Evolutionary conservation across 1,140 invertebrate species (phyloP).

Genomic region (Pogonomyrmex californicus): DNA sequence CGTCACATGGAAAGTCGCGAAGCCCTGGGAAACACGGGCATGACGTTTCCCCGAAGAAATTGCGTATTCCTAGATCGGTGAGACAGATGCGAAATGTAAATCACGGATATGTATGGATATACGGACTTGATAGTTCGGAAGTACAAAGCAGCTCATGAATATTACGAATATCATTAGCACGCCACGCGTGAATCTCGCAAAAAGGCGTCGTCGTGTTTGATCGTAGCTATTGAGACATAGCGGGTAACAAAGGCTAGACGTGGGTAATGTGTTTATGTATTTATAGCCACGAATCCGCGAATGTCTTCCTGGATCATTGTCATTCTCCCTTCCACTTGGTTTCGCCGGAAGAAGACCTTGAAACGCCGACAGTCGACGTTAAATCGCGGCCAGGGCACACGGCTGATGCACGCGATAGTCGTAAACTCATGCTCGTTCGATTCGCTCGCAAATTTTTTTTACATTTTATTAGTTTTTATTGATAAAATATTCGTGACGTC

Average conservation of each 20-base stretch:
- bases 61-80: constrained; percentile 3
- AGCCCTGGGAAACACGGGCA: neutral
- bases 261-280: constrained; percentile 42
- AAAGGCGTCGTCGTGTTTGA: neutral
- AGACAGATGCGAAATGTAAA: neutral
- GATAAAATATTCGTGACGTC: constrained; percentile 4
- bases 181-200: constrained; percentile 10
- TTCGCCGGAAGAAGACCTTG: constrained; percentile 48
- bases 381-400: constrained; percentile 42
- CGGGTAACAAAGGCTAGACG: neutral
- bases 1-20: constrained; percentile 4
- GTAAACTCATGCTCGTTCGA: neutral
- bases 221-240: neutral
- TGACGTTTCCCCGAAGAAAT: neutral
- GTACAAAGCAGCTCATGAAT: constrained; percentile 23
- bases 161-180: constrained; percentile 19
- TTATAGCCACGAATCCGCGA: constrained; percentile 61
- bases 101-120: no score
- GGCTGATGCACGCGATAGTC: constrained; percentile 20
- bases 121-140: neutral
- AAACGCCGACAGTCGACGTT: neutral
- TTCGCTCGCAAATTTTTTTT: neutral
- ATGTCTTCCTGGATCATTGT: constrained; percentile 57
- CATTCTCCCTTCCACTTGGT: constrained; percentile 58
- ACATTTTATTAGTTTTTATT: neutral